A percentile compares a stretch with the other conserved stretches of the same genome.
phyloP scores from a whole-genome alignment of 2,113 vertebrate species.

The Chaetura pelagica region DNA sequence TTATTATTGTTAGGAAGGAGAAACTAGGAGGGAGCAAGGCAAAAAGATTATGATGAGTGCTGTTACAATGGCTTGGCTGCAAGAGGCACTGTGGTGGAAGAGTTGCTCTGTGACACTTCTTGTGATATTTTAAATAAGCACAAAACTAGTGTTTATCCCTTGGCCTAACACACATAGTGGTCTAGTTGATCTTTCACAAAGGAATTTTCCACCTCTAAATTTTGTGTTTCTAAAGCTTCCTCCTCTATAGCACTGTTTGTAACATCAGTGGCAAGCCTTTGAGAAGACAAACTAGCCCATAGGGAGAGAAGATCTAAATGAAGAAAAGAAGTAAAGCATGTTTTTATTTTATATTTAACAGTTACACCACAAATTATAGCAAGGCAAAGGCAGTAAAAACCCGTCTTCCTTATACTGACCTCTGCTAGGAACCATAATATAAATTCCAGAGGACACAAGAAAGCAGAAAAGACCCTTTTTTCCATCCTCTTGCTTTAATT shows the following conservation, averaged over 20 bases:
- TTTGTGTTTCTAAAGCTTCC: slow-evolving; percentile 7
- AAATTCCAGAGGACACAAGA: not conserved
- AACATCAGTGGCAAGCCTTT: not conserved
- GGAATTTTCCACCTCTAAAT: slow-evolving; percentile 51
- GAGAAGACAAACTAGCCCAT: not conserved
- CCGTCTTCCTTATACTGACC: not conserved
- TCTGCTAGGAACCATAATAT: not conserved
- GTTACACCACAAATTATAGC: not conserved
- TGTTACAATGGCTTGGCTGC: not conserved
- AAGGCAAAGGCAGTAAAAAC: not conserved
- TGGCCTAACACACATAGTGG: not conserved
- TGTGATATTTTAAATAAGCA: not conserved
- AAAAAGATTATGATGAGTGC: not conserved
- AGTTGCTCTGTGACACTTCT: not conserved
- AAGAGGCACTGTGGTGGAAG: not conserved
- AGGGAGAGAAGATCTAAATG: not conserved
- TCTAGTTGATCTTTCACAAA: slow-evolving; percentile 12
- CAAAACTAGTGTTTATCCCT: not conserved
- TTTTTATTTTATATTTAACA: not conserved
- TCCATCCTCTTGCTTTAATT: not conserved
- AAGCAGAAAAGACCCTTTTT: not conserved
- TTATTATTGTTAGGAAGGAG: not conserved
- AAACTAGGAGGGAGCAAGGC: not conserved
- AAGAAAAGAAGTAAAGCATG: not conserved
- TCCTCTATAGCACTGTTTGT: not conserved